phyloP scores from a whole-genome alignment of 2,113 vertebrate genomes.

The Nesoenas mayeri region DNA sequence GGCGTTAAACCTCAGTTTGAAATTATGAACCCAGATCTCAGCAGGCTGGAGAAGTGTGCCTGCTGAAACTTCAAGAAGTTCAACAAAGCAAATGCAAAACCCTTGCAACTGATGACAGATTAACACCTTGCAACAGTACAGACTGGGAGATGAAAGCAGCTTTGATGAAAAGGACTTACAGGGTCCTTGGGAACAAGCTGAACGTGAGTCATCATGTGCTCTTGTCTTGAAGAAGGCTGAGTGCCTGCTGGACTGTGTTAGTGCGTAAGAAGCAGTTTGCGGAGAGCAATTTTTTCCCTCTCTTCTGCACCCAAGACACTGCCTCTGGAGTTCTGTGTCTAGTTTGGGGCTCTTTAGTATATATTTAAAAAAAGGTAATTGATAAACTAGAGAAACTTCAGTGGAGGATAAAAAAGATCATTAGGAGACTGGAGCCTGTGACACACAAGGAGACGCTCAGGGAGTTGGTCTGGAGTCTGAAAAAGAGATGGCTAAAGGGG shows the following conservation, averaged over 20 bases:
- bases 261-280: background rate
- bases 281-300: background rate
- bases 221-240: background rate
- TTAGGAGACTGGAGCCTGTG: background rate
- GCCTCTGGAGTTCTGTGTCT: background rate
- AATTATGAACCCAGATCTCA: background rate
- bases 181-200: background rate
- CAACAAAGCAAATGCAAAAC: background rate
- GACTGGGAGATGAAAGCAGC: background rate
- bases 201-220: background rate
- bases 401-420: background rate
- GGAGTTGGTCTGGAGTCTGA: background rate
- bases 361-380: background rate
- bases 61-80: background rate
- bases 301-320: background rate
- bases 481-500: no score
- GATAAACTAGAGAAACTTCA: background rate
- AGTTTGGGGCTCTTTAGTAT: background rate
- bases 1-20: background rate
- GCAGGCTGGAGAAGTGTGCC: background rate
- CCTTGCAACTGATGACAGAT: background rate
- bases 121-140: background rate
- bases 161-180: background rate
- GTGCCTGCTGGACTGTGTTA: background rate
- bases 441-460: background rate